Percentiles rank a stretch among this genome's conserved stretches.
These are phyloP conservation scores for Lithodes maja DNA, from an alignment of 2,888 invertebrate genomes.

Conservation along the genomic window DNA sequence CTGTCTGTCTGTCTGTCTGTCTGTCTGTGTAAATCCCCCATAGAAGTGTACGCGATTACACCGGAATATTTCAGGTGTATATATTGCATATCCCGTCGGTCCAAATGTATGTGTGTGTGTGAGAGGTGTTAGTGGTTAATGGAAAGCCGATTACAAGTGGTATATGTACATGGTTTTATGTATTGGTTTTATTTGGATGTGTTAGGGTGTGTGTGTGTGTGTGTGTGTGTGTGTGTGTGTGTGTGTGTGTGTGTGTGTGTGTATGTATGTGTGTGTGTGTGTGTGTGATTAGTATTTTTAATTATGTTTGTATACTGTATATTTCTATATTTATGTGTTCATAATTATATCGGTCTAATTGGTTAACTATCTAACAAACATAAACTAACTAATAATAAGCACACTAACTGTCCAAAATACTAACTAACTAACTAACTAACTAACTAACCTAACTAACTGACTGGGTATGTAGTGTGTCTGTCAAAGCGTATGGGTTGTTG, in stretches of 20 bases:
- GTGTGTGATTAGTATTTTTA: background rate
- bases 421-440: no score
- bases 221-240: background rate
- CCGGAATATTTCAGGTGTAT: no score
- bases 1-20: background rate
- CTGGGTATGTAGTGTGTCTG: no score
- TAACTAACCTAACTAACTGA: no score
- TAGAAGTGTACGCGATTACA: background rate
- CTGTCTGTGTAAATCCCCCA: background rate
- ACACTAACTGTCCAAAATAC: no score
- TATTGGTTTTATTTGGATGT: background rate
- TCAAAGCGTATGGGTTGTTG: no score
- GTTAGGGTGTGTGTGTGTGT: background rate
- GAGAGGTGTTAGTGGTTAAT: no score
- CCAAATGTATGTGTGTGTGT: slow-evolving; percentile 3
- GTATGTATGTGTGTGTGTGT: background rate
- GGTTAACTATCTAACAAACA: background rate
- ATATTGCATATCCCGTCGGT: no score
- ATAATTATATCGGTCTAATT: background rate
- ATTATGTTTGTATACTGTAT: background rate
- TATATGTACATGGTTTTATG: background rate
- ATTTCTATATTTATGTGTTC: background rate
- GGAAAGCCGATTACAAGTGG: no score
- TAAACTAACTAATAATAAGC: no score
- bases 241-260: background rate